Evolutionary conservation across 1,140 invertebrate genomes (phyloP).

Genomic region (Zaprionus ghesquierei): DNA sequence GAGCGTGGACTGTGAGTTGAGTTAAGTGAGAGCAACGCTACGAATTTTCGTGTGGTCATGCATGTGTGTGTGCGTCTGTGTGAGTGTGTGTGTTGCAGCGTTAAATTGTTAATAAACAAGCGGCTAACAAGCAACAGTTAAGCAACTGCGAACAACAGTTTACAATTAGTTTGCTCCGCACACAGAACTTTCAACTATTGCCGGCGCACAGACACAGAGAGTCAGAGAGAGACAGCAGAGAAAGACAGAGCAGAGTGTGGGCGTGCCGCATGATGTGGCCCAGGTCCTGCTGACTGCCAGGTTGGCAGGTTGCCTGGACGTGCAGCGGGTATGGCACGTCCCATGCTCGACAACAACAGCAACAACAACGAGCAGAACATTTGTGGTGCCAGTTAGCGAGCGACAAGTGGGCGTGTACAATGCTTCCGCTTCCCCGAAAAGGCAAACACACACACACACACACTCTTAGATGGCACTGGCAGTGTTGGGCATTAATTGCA

Average conservation of each 20-base stretch:
- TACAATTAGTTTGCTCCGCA: conserved; percentile 64
- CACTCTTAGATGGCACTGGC: conserved; percentile 26
- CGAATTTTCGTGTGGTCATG: conserved; percentile 9
- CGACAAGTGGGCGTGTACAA: conserved; percentile 75
- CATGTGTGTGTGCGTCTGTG: background rate
- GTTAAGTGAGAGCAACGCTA: conserved; percentile 35
- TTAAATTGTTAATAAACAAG: conserved; percentile 80
- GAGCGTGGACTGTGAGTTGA: conserved; percentile 18
- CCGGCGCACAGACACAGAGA: conserved; percentile 43
- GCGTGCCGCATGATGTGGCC: conserved; percentile 36
- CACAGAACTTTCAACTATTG: conserved; percentile 68
- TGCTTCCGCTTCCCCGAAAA: conserved; percentile 74
- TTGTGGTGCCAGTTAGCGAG: conserved; percentile 42
- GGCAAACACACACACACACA: conserved; percentile 30
- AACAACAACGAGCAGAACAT: conserved; percentile 10
- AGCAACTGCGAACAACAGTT: conserved; percentile 71
- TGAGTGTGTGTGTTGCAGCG: conserved; percentile 36
- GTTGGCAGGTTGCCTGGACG: background rate
- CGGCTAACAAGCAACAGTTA: conserved; percentile 75
- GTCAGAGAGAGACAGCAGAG: background rate
- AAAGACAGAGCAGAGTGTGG: conserved; percentile 9
- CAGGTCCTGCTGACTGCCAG: conserved; percentile 16
- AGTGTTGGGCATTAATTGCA: conserved; percentile 65
- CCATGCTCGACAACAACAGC: background rate
- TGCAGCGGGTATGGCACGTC: conserved; percentile 36